Evolutionary conservation across 1,140 invertebrate species (phyloP).

Genomic region (Chironomus striatipennis): DNA sequence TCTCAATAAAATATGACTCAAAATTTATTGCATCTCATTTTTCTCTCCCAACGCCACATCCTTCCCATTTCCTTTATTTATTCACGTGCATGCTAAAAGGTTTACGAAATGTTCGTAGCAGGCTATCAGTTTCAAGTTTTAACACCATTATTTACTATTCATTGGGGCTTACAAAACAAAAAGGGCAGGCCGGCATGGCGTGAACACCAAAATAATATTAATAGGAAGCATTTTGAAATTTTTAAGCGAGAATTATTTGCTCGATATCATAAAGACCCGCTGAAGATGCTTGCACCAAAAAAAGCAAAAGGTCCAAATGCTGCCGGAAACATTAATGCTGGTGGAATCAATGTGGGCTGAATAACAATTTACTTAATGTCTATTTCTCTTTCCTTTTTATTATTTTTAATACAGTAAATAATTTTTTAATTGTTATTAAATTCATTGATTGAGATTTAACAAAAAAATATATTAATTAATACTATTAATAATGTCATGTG

Average conservation of each 20-base stretch:
- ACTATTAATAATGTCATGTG: background rate
- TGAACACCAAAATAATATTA: conserved; percentile 74
- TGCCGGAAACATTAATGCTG: background rate
- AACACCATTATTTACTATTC: conserved; percentile 81
- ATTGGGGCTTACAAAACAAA: conserved; percentile 77
- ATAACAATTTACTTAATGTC: background rate
- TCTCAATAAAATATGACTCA: background rate
- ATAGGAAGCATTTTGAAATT: conserved; percentile 69
- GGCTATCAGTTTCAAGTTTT: conserved; percentile 85
- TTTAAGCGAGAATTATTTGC: conserved; percentile 79
- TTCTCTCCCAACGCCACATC: conserved; percentile 33
- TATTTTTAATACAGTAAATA: too few species aligned
- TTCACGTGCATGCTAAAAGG: conserved; percentile 44
- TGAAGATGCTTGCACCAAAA: conserved; percentile 40
- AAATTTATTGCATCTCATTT: conserved; percentile 15
- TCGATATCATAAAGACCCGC: conserved; percentile 60
- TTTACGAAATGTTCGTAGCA: conserved; percentile 88
- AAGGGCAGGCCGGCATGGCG: conserved; percentile 69
- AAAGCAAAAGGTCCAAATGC: background rate
- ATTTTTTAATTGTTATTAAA: background rate
- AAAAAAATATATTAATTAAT: too few species aligned
- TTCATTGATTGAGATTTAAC: background rate
- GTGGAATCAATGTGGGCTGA: background rate
- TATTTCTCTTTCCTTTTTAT: too few species aligned
- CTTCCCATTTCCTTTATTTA: too few species aligned